Percentiles rank a stretch among this genome's conserved stretches.
Evolutionary conservation across 2,888 invertebrate species (phyloP).

Genomic region (Synanthedon vespiformis): DNA sequence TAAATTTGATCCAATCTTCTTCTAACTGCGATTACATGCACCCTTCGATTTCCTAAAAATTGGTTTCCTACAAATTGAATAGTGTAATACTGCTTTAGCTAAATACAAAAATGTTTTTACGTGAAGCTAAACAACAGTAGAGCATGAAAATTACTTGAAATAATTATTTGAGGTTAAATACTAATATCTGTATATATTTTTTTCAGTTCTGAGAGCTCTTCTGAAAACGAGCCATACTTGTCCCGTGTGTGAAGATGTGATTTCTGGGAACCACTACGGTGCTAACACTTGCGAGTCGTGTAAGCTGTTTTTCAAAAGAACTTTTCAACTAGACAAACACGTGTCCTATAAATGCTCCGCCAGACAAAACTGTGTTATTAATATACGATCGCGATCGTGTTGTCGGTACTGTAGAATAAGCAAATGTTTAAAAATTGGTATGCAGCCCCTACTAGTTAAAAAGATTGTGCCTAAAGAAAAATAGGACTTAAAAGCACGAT

Average conservation of each 20-base stretch:
- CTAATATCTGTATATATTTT: background rate
- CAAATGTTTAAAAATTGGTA: slow-evolving; percentile 29
- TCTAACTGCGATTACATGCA: too few relatives aligned
- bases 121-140: too few relatives aligned
- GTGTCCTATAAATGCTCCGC: slow-evolving; percentile 22
- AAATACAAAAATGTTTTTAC: too few relatives aligned
- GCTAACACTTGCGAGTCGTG: slow-evolving; percentile 37
- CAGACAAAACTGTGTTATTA: slow-evolving; percentile 17
- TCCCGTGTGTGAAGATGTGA: slow-evolving; percentile 30
- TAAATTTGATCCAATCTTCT: too few relatives aligned
- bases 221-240: slow-evolving; percentile 10
- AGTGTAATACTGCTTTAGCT: too few relatives aligned
- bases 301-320: slow-evolving; percentile 40
- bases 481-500: too few relatives aligned
- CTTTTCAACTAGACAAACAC: slow-evolving; percentile 22
- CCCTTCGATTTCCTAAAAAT: too few relatives aligned
- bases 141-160: too few relatives aligned
- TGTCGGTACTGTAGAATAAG: slow-evolving; percentile 30
- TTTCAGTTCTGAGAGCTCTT: background rate
- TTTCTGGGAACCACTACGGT: slow-evolving; percentile 35
- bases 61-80: too few relatives aligned
- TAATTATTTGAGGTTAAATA: too few relatives aligned
- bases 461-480: too few relatives aligned
- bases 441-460: slow-evolving; percentile 13
- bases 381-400: slow-evolving; percentile 20